Base-by-base conservation (phyloP, 1,140 invertebrate genomes). In the Pygmarrhopalites habei region DNA sequence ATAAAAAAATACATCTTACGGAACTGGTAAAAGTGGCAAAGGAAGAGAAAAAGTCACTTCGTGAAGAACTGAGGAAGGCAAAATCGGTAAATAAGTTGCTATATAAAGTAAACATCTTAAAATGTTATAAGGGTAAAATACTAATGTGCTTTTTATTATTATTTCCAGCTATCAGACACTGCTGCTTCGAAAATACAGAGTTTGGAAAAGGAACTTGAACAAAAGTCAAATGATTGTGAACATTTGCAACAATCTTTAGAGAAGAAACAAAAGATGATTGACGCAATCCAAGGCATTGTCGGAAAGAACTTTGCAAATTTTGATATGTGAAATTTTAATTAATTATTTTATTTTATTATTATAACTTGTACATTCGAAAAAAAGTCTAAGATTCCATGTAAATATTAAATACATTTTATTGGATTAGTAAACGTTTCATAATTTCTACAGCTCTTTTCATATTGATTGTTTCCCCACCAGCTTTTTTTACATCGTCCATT, bases 361-460 rank as follows among this genome's bases (percentile, higher is more conserved):
- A n/a, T n/a, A n/a, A n/a, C n/a, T n/a, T n/a, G n/a, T n/a, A n/a
- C n/a, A n/a, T n/a, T n/a, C n/a, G n/a, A n/a, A n/a, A n/a, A n/a
- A n/a, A n/a, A n/a, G n/a, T n/a, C n/a, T n/a, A n/a, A n/a, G n/a
- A n/a, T n/a, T n/a, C n/a, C n/a, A n/a, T n/a, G n/a, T n/a, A n/a
- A n/a, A n/a, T n/a, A n/a, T n/a, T n/a, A n/a, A n/a, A n/a, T n/a
- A n/a, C n/a, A n/a, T n/a, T n/a, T n/a, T n/a, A n/a, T n/a, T n/a
- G n/a, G n/a, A n/a, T n/a, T n/a, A n/a, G n/a, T n/a, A n/a, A n/a
- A n/a, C n/a, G n/a, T n/a, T n/a, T n/a, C 53, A 56, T 35, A 35
- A 56, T 56, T 39, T 56, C 5, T n/a, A 14, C 14, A 30, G 46
- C 59, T 43, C 60, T 60, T 30, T 60, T 63, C 66, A 67, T 65